Base-by-base conservation (phyloP, 2,888 invertebrate genomes). In the Panorpa germanica region DNA sequence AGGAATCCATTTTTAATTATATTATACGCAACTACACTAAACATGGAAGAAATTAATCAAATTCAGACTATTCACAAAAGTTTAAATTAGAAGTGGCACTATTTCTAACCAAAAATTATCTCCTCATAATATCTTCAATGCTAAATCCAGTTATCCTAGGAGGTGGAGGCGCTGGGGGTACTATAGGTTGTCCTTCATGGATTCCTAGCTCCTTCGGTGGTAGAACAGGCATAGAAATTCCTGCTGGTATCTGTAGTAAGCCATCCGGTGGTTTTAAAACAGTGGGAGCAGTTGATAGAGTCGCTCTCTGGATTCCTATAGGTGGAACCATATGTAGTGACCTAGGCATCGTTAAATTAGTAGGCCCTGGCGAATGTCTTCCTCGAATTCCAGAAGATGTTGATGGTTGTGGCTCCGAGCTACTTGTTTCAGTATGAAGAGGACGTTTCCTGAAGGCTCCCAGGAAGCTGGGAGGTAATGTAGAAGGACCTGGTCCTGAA, bases 61-160 rank as follows among this genome's bases (percentile, higher is more conserved):
- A n/a, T n/a, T n/a, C n/a, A n/a, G n/a, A n/a, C n/a, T n/a, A n/a
- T n/a, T n/a, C n/a, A n/a, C n/a, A n/a, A n/a, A n/a, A n/a, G n/a
- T n/a, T n/a, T n/a, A n/a, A n/a, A n/a, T n/a, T n/a, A n/a, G n/a
- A n/a, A n/a, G n/a, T n/a, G n/a, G n/a, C n/a, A n/a, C n/a, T n/a
- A n/a, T n/a, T n/a, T n/a, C n/a, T n/a, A n/a, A n/a, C n/a, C n/a
- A 21, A 9, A 9, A 15, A 47, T 64, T 63, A 81, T 53, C 82
- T 77, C 45, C 83, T 67, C 85, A 85, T 83, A 41, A 85, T 83
- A 42, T 85, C 85, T 46, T 82, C 85, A 59, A 85, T 85, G 48
- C 82, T 83, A 52, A 85, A 85, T 11, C 85, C 85, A 46, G 81
- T 80, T 45, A 77, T 75, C 40, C 76, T 65, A 7, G 70, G 68